phyloP scores from a whole-genome alignment of 2,113 vertebrate species.

The Catharus fuscescens region DNA sequence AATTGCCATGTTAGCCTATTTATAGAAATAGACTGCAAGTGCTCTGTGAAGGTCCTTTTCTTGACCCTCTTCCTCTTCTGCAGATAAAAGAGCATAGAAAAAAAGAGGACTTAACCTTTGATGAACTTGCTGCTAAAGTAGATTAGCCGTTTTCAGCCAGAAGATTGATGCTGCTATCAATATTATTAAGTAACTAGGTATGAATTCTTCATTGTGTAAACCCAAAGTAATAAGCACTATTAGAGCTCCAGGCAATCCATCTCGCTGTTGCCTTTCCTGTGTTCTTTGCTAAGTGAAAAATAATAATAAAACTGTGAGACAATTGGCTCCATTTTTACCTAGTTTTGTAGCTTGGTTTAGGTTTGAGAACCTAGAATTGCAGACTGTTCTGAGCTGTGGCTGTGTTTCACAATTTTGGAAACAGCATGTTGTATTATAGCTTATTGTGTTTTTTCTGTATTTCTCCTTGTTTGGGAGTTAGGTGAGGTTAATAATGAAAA shows the following conservation, averaged over 20 bases:
- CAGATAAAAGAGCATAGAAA: neutral
- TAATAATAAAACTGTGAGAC: neutral
- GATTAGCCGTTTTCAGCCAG: constrained; percentile 59
- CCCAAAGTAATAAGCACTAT: constrained; percentile 33
- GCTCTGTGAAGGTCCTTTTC: constrained; percentile 40
- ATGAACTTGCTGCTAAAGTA: constrained; percentile 65
- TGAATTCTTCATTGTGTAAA: constrained; percentile 61
- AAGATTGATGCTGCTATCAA: constrained; percentile 69
- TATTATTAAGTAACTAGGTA: constrained; percentile 60
- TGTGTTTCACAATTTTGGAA: neutral
- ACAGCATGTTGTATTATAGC: neutral
- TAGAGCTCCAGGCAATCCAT: constrained; percentile 36
- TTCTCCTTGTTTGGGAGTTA: neutral
- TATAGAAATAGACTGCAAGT: neutral
- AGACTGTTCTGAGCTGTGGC: neutral
- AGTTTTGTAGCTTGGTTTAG: neutral
- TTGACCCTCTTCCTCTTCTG: neutral
- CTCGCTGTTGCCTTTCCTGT: constrained; percentile 7
- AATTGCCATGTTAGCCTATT: neutral
- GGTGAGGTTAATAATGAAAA: neutral
- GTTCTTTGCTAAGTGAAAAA: constrained; percentile 7
- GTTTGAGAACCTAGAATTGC: neutral
- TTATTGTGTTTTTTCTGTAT: neutral
- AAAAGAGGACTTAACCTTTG: constrained; percentile 38
- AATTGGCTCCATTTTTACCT: neutral